phyloP scores from a whole-genome alignment of 2,113 vertebrate species.

The Sterna hirundo region DNA sequence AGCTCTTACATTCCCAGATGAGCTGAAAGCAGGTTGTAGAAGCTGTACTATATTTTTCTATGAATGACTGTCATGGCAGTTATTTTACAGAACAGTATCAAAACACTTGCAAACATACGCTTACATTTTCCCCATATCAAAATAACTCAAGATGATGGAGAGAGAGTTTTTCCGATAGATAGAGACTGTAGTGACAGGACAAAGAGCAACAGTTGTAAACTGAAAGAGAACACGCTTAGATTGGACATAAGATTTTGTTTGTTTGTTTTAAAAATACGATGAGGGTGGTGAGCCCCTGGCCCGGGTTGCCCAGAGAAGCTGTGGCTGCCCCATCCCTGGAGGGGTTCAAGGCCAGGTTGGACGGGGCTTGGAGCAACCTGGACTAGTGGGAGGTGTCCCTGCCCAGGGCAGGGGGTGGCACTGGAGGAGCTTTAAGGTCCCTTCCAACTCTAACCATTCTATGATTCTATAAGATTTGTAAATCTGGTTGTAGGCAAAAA shows the following conservation, averaged over 20 bases:
- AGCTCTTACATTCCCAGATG: background rate
- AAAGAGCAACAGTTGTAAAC: background rate
- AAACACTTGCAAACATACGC: background rate
- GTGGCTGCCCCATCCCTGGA: background rate
- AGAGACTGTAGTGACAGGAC: background rate
- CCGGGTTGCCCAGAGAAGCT: background rate
- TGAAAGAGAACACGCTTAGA: background rate
- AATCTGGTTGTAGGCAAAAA: background rate
- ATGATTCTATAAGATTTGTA: background rate
- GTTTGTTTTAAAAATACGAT: background rate
- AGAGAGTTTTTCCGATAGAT: background rate
- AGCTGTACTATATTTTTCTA: background rate
- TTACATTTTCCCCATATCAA: background rate
- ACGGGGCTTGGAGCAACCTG: background rate
- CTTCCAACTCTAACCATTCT: background rate
- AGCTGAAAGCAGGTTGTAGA: background rate
- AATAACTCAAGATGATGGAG: background rate
- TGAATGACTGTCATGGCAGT: background rate
- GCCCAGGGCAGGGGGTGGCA: background rate
- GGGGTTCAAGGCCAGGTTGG: background rate
- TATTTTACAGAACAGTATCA: background rate
- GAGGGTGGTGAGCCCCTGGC: background rate
- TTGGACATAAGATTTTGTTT: background rate
- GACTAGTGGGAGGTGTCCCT: background rate
- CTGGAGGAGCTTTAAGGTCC: background rate